Evolutionary conservation across 2,113 vertebrate genomes (phyloP).

Genomic region (Origma solitaria): DNA sequence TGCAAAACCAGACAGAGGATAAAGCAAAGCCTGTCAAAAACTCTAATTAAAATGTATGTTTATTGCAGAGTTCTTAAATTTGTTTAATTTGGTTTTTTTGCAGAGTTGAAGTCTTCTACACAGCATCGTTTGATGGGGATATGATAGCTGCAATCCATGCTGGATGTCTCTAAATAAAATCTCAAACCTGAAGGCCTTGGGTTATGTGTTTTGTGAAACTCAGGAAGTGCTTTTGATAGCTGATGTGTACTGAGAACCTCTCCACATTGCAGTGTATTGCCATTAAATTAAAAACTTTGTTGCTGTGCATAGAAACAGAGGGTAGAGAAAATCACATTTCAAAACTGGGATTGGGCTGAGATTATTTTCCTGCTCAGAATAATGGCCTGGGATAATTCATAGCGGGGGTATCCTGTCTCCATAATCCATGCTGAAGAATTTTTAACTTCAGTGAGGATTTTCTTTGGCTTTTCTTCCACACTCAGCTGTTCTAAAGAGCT

Average conservation of each 20-base stretch:
- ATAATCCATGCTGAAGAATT: neutral
- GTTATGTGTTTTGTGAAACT: neutral
- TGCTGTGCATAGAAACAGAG: rapidly evolving
- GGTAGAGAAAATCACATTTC: neutral
- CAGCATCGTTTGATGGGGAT: neutral
- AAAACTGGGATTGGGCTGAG: neutral
- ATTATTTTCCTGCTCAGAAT: neutral
- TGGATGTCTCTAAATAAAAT: constrained; percentile 69
- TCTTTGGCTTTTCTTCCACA: neutral
- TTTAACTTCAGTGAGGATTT: neutral
- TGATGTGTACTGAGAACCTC: neutral
- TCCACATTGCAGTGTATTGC: neutral
- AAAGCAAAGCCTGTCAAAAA: neutral
- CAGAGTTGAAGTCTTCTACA: constrained; percentile 43
- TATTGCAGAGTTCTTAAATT: neutral
- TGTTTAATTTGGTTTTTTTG: neutral
- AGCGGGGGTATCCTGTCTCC: rapidly evolving
- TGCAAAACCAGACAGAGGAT: neutral
- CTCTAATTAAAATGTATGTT: neutral
- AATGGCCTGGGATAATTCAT: neutral
- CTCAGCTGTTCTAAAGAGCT: neutral
- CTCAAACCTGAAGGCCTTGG: neutral
- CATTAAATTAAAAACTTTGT: neutral
- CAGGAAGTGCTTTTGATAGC: neutral
- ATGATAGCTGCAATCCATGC: neutral